Conservation (phyloP, 1,140 invertebrate species). For the Lasioglossum baleicum region DNA sequence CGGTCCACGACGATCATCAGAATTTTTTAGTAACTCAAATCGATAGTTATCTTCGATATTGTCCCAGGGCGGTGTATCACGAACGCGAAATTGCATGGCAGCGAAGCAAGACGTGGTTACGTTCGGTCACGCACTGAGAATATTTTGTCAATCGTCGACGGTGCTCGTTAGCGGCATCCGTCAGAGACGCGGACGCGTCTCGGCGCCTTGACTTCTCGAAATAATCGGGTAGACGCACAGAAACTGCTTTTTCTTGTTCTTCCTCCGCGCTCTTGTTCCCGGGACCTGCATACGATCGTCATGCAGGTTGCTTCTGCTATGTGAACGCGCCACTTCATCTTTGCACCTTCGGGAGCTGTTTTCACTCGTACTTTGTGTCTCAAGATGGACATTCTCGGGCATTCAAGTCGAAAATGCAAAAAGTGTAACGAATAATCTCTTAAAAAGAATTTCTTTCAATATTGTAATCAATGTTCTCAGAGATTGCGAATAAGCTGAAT, state of each 20-base stretch:
- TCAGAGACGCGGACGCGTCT: conserved; percentile 56
- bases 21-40: too few species aligned
- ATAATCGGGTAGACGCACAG: conserved; percentile 66
- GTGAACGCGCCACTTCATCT: too few species aligned
- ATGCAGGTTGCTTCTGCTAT: not conserved
- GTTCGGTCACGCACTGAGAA: conserved; percentile 66
- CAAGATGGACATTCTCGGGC: too few species aligned
- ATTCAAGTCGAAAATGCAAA: too few species aligned
- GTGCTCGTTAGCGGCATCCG: conserved; percentile 72
- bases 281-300: not conserved
- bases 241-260: conserved; percentile 34
- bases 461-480: too few species aligned
- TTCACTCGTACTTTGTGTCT: too few species aligned
- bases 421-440: too few species aligned
- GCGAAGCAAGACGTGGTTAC: conserved; percentile 19
- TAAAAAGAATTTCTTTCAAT: too few species aligned
- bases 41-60: not conserved
- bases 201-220: conserved; percentile 67
- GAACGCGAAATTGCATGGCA: not conserved
- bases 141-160: conserved; percentile 74
- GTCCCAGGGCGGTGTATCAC: not conserved
- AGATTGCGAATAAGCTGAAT: too few species aligned
- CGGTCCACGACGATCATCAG: too few species aligned
- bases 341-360: too few species aligned
- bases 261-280: conserved; percentile 9